phyloP scores from a whole-genome alignment of 2,888 invertebrate species.

The Cynaeus angustus region DNA sequence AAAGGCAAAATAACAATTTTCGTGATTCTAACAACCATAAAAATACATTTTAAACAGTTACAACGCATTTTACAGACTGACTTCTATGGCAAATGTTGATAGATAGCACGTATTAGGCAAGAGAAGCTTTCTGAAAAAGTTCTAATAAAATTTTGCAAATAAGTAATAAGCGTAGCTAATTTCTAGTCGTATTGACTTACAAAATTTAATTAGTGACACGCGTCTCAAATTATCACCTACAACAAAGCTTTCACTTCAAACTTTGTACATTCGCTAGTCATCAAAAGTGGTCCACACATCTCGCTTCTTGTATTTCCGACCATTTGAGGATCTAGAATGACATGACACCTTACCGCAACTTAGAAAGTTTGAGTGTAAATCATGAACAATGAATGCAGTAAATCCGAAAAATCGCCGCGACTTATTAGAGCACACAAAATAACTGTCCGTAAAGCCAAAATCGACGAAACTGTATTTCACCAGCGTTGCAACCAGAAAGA shows the following conservation, averaged over 20 bases:
- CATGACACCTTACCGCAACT: slow-evolving; percentile 7
- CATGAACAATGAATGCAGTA: slow-evolving; percentile 8
- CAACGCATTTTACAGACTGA: too few relatives aligned
- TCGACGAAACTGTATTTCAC: slow-evolving; percentile 34
- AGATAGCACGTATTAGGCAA: too few relatives aligned
- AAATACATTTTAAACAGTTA: too few relatives aligned
- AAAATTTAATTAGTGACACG: too few relatives aligned
- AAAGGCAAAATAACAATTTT: too few relatives aligned
- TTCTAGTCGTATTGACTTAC: too few relatives aligned
- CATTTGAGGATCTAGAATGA: background rate
- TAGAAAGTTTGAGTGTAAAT: slow-evolving; percentile 1
- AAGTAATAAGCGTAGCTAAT: too few relatives aligned
- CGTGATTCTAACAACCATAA: too few relatives aligned
- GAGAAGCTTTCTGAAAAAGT: too few relatives aligned
- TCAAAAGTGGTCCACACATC: slow-evolving; percentile 1
- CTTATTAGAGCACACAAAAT: slow-evolving; percentile 37
- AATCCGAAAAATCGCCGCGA: slow-evolving; percentile 13
- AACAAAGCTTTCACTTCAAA: background rate
- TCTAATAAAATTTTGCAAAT: too few relatives aligned
- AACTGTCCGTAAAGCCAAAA: slow-evolving; percentile 33
- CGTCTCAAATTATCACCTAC: too few relatives aligned
- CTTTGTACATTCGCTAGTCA: background rate
- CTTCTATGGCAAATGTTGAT: too few relatives aligned
- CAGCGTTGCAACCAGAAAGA: slow-evolving; percentile 50
- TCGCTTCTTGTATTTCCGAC: background rate